These are phyloP conservation scores for Cataglyphis cursor DNA, from an alignment of 2,888 invertebrate species.

Conservation along the genomic window DNA sequence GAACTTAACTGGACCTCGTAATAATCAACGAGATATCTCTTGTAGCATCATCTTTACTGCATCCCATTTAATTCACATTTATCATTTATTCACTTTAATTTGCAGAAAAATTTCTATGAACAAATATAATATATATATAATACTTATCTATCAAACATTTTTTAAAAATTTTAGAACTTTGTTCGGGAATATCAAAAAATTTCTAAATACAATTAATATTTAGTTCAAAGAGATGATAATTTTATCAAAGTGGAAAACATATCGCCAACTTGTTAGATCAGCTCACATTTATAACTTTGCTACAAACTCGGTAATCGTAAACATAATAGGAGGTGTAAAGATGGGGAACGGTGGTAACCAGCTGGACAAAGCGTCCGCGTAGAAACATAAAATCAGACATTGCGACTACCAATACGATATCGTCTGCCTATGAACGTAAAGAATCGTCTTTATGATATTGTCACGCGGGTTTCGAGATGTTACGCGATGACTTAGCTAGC, in stretches of 20 bases:
- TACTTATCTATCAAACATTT: neutral
- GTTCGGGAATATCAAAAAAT: neutral
- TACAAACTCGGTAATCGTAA: slow-evolving; percentile 57
- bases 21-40: neutral
- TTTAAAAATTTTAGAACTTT: neutral
- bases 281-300: slow-evolving; percentile 22
- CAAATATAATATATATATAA: neutral
- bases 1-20: slow-evolving; percentile 6
- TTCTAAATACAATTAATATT: neutral
- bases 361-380: slow-evolving; percentile 55
- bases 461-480: slow-evolving; percentile 55
- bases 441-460: slow-evolving; percentile 75
- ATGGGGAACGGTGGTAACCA: slow-evolving; percentile 56
- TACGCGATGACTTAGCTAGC: slow-evolving; percentile 51
- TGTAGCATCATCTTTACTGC: neutral
- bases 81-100: neutral
- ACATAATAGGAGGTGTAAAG: slow-evolving; percentile 60
- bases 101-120: neutral
- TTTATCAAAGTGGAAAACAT: slow-evolving; percentile 1
- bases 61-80: slow-evolving; percentile 3
- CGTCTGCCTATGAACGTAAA: slow-evolving; percentile 72
- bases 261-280: slow-evolving; percentile 4
- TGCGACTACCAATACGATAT: slow-evolving; percentile 61
- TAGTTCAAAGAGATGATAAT: neutral
- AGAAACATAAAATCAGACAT: slow-evolving; percentile 71